These are phyloP conservation scores for Nansenia antarctica DNA, from an alignment of 2,113 vertebrate genomes.

Conservation along the genomic window DNA sequence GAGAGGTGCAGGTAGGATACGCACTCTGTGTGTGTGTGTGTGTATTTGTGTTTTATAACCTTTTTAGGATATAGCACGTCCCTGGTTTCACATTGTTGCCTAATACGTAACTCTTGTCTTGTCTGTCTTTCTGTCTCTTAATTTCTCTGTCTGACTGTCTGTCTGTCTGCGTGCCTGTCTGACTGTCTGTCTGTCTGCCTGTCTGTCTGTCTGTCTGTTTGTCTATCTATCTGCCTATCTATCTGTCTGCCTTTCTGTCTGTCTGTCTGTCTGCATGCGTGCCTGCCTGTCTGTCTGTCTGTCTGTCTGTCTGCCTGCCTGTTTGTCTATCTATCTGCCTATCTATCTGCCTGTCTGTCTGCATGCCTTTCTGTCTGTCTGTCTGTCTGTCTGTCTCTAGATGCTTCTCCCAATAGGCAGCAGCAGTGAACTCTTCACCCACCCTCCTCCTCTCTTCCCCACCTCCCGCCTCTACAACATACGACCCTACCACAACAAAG, in stretches of 20 bases:
- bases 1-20: constrained; percentile 82
- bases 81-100: no score
- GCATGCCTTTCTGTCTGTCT: constrained; percentile 13
- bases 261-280: neutral
- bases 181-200: no score
- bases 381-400: constrained; percentile 56
- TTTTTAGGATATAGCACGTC: no score
- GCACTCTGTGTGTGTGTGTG: neutral
- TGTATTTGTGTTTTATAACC: constrained; percentile 1
- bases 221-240: no score
- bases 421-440: constrained; percentile 82
- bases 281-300: neutral
- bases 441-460: constrained; percentile 84
- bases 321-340: constrained; percentile 13
- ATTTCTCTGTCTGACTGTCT: neutral
- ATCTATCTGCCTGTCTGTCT: neutral
- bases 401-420: constrained; percentile 81
- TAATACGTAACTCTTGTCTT: neutral
- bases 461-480: constrained; percentile 80
- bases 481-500: constrained; percentile 78
- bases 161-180: no score
- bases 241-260: no score
- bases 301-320: constrained; percentile 17
- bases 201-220: no score
- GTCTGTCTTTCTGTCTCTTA: neutral